Evolutionary conservation across 1,140 invertebrate genomes (phyloP).

Genomic region (Nasonia longicornis): DNA sequence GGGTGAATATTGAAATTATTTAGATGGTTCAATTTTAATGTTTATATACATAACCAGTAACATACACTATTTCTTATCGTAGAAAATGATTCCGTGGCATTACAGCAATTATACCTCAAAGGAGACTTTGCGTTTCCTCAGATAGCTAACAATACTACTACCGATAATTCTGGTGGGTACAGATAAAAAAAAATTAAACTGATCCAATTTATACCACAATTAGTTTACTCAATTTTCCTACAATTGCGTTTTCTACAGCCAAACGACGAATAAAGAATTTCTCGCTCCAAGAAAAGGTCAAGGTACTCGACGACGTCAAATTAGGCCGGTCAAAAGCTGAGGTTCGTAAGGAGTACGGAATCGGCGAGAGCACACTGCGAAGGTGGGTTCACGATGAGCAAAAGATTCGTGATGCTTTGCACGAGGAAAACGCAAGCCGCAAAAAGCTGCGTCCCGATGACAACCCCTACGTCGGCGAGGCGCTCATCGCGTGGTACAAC

Average conservation of each 20-base stretch:
- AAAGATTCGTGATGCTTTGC: constrained; percentile 30
- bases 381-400: constrained; percentile 39
- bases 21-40: background rate
- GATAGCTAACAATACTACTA: background rate
- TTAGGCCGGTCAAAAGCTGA: constrained; percentile 26
- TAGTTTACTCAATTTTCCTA: background rate
- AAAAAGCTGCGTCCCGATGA: constrained; percentile 28
- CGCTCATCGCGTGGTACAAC: constrained; percentile 46
- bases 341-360: constrained; percentile 35
- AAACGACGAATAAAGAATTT: constrained; percentile 38
- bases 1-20: background rate
- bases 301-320: constrained; percentile 32
- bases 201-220: background rate
- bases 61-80: background rate
- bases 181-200: background rate
- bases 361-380: constrained; percentile 37
- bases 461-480: constrained; percentile 45
- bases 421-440: constrained; percentile 30
- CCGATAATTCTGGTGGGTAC: constrained; percentile 22
- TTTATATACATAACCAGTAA: background rate
- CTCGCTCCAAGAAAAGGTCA: constrained; percentile 34
- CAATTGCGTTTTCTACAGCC: constrained; percentile 8
- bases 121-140: constrained; percentile 9
- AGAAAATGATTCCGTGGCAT: background rate
- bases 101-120: constrained; percentile 26